Base-by-base conservation (phyloP, 1,140 invertebrate genomes). In the Scaptodrosophila lebanonensis region DNA sequence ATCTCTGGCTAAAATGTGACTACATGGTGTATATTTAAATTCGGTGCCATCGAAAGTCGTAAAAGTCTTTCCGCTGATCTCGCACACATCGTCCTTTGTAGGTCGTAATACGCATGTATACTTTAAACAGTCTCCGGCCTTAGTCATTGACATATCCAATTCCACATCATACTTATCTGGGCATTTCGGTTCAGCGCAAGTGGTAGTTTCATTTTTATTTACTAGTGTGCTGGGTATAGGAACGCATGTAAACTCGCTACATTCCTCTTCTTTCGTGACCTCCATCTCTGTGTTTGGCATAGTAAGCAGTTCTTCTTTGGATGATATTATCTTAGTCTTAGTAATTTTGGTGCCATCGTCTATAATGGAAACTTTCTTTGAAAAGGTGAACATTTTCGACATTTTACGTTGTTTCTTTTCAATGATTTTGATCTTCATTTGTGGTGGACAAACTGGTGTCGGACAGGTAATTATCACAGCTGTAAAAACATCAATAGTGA, bases 11-110 rank as follows among this genome's bases (percentile, higher is more conserved):
- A 95, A 82, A 29, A 94, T 90, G 83, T 95, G 94, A 87, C 93
- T 91, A 77, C 94, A 96, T 8, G 93, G 89, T 54, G 95, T 93
- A 60, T 94, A 93, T 65, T 93, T 93, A 48, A 90, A 93, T 39
- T 94, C 91, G 0, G 90, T 88, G 4, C 91, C 91, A 85, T 95
- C 94, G 62, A 95, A 95, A 0, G 94, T 95, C 44, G 89, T 91
- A 66, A 95, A 92, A 1, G 91, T 92, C 47, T 91, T 90, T 2
- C 93, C 92, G 11, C 91, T 93, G 1, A 95, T 86, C 60, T 93
- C 92, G 73, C 95, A 95, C 35, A 90, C 87, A 13, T 88, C 90
- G 44, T 92, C 91, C 1, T 89, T 88, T 9, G 90, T 88, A 1
- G 89, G 88, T 1, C 90, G 88, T 1, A 91, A 90, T 11, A 89